These are phyloP conservation scores for Muscidifurax raptorellus DNA, from an alignment of 1,140 invertebrate genomes.

Conservation along the genomic window DNA sequence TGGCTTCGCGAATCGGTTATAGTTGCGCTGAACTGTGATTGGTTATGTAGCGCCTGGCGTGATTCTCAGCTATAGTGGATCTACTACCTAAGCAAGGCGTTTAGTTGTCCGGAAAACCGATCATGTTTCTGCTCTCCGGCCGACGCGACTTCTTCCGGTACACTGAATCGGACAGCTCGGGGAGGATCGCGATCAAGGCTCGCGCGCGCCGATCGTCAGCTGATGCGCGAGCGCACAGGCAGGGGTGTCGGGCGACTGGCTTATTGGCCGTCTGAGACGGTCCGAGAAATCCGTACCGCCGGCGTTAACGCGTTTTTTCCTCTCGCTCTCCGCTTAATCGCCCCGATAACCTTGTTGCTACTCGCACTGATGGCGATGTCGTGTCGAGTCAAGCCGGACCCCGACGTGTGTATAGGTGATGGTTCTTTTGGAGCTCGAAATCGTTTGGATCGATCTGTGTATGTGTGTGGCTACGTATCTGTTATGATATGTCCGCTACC, in stretches of 20 bases:
- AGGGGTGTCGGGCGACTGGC: neutral
- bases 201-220: neutral
- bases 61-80: no score
- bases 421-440: neutral
- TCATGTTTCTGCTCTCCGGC: neutral
- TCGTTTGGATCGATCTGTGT: neutral
- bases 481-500: neutral
- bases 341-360: slow-evolving; percentile 40
- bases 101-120: no score
- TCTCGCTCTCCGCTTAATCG: slow-evolving; percentile 22
- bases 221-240: neutral
- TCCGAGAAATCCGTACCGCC: neutral
- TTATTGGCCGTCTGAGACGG: neutral
- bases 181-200: neutral
- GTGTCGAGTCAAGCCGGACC: slow-evolving; percentile 4
- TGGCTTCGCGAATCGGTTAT: neutral
- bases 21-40: neutral
- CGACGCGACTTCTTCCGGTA: neutral
- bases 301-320: slow-evolving; percentile 14
- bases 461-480: neutral
- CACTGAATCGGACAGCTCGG: no score
- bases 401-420: neutral
- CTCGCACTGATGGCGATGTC: neutral
- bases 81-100: no score
- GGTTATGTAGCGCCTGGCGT: neutral